phyloP scores from a whole-genome alignment of 2,888 invertebrate genomes.

The Meliscaeva auricollis region DNA sequence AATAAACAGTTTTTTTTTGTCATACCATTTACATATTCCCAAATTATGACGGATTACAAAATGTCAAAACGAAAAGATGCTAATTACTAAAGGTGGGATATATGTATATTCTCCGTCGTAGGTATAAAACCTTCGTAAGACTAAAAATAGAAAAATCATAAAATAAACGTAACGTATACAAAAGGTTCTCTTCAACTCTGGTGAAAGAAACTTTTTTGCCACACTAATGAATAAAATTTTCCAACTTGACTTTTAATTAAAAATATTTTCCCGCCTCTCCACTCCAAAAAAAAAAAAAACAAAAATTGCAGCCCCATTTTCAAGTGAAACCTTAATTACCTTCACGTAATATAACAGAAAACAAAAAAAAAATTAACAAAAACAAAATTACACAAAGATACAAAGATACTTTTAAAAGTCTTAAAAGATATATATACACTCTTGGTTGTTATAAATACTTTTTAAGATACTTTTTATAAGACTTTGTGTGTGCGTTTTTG shows the following conservation, averaged over 20 bases:
- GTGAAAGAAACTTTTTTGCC: constrained; percentile 17
- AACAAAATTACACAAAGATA: constrained; percentile 51
- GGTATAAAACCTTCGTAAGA: too few species aligned
- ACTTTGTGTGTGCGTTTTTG: constrained; percentile 35
- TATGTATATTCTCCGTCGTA: background rate
- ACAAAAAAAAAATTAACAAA: constrained; percentile 40
- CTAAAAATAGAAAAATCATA: background rate
- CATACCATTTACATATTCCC: constrained; percentile 49
- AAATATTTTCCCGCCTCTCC: constrained; percentile 49
- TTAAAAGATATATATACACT: constrained; percentile 62
- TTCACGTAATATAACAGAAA: constrained; percentile 28
- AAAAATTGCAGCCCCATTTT: constrained; percentile 63
- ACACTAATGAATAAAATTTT: constrained; percentile 69
- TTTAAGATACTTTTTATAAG: constrained; percentile 71
- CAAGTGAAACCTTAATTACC: constrained; percentile 74
- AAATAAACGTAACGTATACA: background rate
- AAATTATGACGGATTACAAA: constrained; percentile 68
- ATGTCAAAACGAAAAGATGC: constrained; percentile 53
- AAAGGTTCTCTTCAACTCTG: constrained; percentile 19
- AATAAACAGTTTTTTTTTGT: constrained; percentile 15
- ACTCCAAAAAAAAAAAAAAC: background rate
- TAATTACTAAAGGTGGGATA: constrained; percentile 39
- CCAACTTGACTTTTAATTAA: constrained; percentile 74
- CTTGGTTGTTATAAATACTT: constrained; percentile 63
- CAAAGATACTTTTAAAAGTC: constrained; percentile 67